These are phyloP conservation scores for Acanthococcus lagerstroemiae DNA, from an alignment of 2,888 invertebrate genomes.

Conservation along the genomic window DNA sequence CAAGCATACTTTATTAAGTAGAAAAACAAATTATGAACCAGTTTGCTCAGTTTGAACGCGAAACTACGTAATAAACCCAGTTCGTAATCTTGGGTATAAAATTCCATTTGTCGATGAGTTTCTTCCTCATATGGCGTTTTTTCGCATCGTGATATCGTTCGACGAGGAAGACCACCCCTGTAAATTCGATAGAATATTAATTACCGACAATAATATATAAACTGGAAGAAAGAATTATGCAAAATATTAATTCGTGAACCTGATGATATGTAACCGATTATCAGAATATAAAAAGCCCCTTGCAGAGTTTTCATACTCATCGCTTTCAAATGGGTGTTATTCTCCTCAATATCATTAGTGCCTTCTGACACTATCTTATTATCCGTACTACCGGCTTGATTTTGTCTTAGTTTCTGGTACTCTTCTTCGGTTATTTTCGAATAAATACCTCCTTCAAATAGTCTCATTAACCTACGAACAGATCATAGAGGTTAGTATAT, in stretches of 20 bases:
- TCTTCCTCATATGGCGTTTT: not conserved
- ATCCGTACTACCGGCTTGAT: constrained; percentile 31
- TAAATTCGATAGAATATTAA: not conserved
- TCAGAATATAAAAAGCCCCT: constrained; percentile 60
- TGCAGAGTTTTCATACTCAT: constrained; percentile 60
- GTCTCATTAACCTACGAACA: constrained; percentile 52
- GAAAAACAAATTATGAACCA: too few species aligned
- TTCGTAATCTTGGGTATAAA: constrained; percentile 15
- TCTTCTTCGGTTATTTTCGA: constrained; percentile 67
- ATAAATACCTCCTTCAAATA: constrained; percentile 66
- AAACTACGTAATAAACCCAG: constrained; percentile 4
- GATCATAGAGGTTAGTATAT: not conserved
- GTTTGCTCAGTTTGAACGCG: constrained; percentile 4
- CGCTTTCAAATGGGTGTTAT: constrained; percentile 46
- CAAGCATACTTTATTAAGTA: too few species aligned
- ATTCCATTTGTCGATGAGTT: constrained; percentile 21
- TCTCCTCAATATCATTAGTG: constrained; percentile 34
- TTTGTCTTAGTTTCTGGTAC: constrained; percentile 57
- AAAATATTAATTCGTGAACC: constrained; percentile 41
- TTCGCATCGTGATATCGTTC: constrained; percentile 12
- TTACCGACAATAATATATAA: not conserved
- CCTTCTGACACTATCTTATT: constrained; percentile 34
- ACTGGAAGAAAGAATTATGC: not conserved
- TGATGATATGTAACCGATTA: constrained; percentile 53
- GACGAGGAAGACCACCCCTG: constrained; percentile 4